A percentile compares a stretch with the other conserved stretches of the same genome.
These are phyloP conservation scores for Pseudococcus jackbeardsleyi DNA, from an alignment of 2,888 invertebrate species.

Conservation along the genomic window DNA sequence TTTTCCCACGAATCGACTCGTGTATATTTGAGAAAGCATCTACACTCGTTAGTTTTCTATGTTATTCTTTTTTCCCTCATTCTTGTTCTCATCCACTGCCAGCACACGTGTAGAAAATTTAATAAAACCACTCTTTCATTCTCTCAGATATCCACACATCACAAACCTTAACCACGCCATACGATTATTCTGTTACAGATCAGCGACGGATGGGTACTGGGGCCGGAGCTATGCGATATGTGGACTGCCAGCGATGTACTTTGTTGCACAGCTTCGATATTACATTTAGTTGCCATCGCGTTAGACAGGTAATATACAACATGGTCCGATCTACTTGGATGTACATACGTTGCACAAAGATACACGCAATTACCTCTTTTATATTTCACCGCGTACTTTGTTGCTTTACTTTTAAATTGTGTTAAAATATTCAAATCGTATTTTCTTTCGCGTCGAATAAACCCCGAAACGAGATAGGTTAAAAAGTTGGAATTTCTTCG, in stretches of 20 bases:
- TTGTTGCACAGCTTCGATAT: conserved; percentile 90
- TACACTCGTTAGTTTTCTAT: not conserved
- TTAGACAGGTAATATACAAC: conserved; percentile 78
- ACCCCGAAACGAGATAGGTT: not conserved
- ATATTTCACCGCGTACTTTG: not conserved
- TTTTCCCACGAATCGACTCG: too few species aligned
- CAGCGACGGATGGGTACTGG: conserved; percentile 86
- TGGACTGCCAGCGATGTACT: conserved; percentile 94
- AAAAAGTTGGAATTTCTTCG: conserved; percentile 27
- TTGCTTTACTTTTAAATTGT: not conserved
- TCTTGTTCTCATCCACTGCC: not conserved
- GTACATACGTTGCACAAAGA: not conserved
- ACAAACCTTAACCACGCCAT: not conserved
- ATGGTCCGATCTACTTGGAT: not conserved
- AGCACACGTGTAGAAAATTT: not conserved
- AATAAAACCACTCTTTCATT: not conserved
- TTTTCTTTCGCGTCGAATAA: conserved; percentile 15
- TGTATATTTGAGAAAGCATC: too few species aligned
- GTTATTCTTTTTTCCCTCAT: not conserved
- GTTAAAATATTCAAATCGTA: conserved; percentile 35
- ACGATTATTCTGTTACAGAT: conserved; percentile 76
- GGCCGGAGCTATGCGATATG: conserved; percentile 91
- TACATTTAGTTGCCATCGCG: conserved; percentile 86
- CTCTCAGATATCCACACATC: not conserved
- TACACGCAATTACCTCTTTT: not conserved